phyloP scores from a whole-genome alignment of 2,888 invertebrate species.

The Aleiodes leptofemur region DNA sequence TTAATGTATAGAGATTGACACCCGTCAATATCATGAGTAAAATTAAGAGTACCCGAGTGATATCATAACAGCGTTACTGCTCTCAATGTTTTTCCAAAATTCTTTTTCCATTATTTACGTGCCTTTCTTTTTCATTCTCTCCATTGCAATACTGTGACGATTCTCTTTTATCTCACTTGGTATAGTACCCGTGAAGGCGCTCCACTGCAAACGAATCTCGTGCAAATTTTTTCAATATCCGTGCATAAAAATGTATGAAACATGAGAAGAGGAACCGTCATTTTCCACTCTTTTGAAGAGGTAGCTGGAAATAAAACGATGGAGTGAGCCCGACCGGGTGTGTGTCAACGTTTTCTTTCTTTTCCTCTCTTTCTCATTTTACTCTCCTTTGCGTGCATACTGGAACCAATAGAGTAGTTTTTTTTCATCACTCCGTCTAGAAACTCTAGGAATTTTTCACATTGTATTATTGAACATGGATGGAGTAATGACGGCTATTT shows the following conservation, averaged over 20 bases:
- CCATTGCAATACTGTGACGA: not conserved
- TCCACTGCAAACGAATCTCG: constrained; percentile 47
- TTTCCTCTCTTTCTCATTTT: not conserved
- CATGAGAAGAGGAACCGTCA: constrained; percentile 7
- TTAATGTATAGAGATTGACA: constrained; percentile 52
- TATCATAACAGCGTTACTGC: constrained; percentile 14
- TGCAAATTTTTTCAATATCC: constrained; percentile 56
- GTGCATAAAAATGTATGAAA: constrained; percentile 54
- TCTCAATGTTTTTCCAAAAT: not conserved
- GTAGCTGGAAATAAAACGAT: constrained; percentile 3
- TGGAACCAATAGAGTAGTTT: constrained; percentile 8
- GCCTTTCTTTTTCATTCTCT: constrained; percentile 19
- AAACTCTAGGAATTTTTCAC: constrained; percentile 8
- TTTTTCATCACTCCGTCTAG: not conserved
- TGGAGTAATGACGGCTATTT: not conserved
- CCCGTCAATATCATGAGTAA: constrained; percentile 38
- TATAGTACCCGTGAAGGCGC: constrained; percentile 18
- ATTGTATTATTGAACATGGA: constrained; percentile 7
- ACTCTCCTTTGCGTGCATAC: constrained; percentile 25
- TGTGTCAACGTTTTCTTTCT: constrained; percentile 8
- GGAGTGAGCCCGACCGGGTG: constrained; percentile 1
- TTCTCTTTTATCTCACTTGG: constrained; percentile 4
- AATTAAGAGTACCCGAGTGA: constrained; percentile 51
- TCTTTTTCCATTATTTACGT: constrained; percentile 9
- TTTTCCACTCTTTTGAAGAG: constrained; percentile 17